phyloP scores from a whole-genome alignment of 2,113 vertebrate species.

The Aldabrachelys gigantea region DNA sequence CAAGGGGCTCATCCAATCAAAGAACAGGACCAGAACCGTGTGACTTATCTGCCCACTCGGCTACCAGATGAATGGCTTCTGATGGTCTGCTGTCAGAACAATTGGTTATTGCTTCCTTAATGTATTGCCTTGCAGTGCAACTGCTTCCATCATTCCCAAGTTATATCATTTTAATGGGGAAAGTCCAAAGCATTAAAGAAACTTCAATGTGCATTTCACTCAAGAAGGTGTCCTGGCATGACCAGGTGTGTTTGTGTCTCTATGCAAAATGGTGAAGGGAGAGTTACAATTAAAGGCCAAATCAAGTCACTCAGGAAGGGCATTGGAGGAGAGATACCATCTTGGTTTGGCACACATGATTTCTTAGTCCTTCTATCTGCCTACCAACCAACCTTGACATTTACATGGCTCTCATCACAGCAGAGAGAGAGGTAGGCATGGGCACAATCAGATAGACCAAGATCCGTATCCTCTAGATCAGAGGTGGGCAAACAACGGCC shows the following conservation, averaged over 20 bases:
- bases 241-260: neutral
- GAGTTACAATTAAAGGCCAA: neutral
- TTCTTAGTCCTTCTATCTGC: too few relatives aligned
- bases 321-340: neutral
- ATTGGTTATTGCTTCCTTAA: accelerated
- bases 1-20: neutral
- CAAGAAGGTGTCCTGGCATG: too few relatives aligned
- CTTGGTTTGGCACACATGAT: neutral
- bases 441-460: too few relatives aligned
- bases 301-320: neutral
- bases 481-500: too few relatives aligned
- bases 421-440: too few relatives aligned
- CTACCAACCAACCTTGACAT: too few relatives aligned
- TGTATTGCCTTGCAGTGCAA: accelerated
- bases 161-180: accelerated
- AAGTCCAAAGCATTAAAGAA: accelerated
- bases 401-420: too few relatives aligned
- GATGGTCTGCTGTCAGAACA: neutral
- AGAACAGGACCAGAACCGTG: neutral
- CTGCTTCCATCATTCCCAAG: accelerated
- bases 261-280: neutral
- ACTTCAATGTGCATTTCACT: accelerated
- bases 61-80: constrained; percentile 1
- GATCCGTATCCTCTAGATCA: too few relatives aligned
- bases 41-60: neutral